Conservation (phyloP, 2,113 vertebrate genomes). For the Corynorhinus townsendii region DNA sequence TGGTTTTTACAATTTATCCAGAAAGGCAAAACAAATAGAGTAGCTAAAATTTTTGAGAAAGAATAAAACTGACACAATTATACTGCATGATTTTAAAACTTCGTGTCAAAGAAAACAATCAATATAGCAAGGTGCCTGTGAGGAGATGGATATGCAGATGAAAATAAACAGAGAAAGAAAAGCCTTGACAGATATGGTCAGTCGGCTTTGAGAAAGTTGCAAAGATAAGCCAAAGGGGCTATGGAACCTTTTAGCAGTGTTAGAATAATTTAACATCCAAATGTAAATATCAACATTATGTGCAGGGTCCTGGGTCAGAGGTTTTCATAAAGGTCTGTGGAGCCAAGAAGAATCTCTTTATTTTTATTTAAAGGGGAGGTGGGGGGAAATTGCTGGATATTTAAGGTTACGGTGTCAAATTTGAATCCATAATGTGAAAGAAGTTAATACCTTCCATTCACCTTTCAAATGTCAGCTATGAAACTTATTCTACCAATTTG, state of each 20-base stretch:
- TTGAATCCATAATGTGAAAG: not conserved
- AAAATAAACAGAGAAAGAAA: not conserved
- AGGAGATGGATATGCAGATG: not conserved
- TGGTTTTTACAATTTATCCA: not conserved
- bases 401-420: not conserved
- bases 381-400: not conserved
- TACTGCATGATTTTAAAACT: not conserved
- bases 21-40: not conserved
- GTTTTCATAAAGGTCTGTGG: not conserved
- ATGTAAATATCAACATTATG: not conserved
- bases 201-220: not conserved
- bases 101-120: not conserved
- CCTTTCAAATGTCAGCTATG: not conserved
- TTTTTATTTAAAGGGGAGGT: not conserved
- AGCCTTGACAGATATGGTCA: not conserved
- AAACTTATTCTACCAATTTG: not conserved
- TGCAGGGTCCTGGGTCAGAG: accelerated
- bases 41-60: not conserved
- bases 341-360: not conserved
- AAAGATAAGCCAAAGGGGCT: not conserved
- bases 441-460: not conserved
- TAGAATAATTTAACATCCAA: not conserved
- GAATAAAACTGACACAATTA: not conserved
- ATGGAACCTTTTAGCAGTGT: not conserved
- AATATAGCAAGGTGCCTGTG: not conserved